Base-by-base conservation (phyloP, 2,113 vertebrate genomes). In the Oncorhynchus nerka region DNA sequence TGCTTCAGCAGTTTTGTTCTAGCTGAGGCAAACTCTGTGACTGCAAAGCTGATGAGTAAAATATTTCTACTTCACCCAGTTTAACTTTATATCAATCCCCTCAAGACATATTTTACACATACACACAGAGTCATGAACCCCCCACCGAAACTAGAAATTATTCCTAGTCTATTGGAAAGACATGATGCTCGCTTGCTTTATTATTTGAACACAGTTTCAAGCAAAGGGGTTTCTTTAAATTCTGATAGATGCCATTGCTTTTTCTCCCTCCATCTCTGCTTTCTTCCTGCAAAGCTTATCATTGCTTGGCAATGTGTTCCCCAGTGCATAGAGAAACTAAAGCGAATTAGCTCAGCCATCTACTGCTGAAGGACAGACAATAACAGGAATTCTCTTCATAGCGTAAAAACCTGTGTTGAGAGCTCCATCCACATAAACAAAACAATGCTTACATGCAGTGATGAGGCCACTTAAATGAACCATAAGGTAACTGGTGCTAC, bases 31-130 rank as follows among this genome's bases (percentile, higher is more conserved):
- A 97, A 98, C 95, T 97, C 96, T 98, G 97, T 99, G 98, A 99
- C 98, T 98, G 97, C 97, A 98, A 97, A 99, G 97, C 97, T 99
- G 98, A 99, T 98, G 97, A 99, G 97, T 97, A 97, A 99, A 99
- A 99, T 98, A 98, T 98, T 99, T 99, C 96, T 97, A 97, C 97
- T 99, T 99, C 97, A 97, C 97, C 96, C 97, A 97, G 96, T 99
- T 99, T 99, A 99, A 99, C 97, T 99, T 97, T 96, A 97, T 97
- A 98, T 96, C 96, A 97, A 98, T 98, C 96, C 96, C 97, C 96
- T 95, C 93, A 57, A 97, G 97, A 97, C 96, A 97, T 97, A 98
- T 96, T 93, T 93, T 93, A 93, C 92, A 94, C 93, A 92, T 93
- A 94, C 93, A 94, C 91, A 93, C 91, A 92, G 39, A 45, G 91